These are phyloP conservation scores for Sebastes matsubarae DNA, from an alignment of 2,797 vertebrate species.

Conservation along the genomic window DNA sequence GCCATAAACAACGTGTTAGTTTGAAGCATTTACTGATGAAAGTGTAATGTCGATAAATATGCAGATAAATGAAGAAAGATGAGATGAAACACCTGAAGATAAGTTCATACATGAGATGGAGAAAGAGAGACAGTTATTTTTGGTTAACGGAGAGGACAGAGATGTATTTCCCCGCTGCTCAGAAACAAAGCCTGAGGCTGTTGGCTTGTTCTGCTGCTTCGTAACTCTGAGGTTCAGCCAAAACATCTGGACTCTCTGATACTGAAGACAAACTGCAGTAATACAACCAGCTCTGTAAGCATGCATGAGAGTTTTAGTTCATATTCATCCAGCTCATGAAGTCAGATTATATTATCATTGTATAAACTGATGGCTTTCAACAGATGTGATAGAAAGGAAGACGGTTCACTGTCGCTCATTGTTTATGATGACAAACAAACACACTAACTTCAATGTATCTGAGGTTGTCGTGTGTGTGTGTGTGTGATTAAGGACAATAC, in stretches of 20 bases:
- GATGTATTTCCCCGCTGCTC: background rate
- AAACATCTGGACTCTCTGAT: constrained; percentile 38
- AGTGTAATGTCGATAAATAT: no score
- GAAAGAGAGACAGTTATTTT: background rate
- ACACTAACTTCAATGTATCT: background rate
- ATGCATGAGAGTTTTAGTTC: background rate
- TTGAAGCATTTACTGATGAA: no score
- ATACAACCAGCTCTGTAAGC: background rate
- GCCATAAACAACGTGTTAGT: no score
- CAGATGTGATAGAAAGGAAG: no score
- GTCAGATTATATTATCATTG: background rate
- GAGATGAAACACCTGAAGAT: background rate
- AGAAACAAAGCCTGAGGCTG: constrained; percentile 18
- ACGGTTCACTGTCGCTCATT: no score
- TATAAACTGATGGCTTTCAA: background rate
- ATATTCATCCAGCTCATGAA: background rate
- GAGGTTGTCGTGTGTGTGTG: no score
- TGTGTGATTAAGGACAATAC: no score
- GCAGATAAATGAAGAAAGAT: no score
- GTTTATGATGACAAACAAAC: background rate
- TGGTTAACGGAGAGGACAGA: background rate
- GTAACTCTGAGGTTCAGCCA: constrained; percentile 23
- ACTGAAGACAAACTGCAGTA: background rate
- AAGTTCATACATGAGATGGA: background rate
- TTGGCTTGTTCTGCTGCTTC: constrained; percentile 16